Conservation (phyloP, 1,140 invertebrate species). For the Hyles euphorbiae region DNA sequence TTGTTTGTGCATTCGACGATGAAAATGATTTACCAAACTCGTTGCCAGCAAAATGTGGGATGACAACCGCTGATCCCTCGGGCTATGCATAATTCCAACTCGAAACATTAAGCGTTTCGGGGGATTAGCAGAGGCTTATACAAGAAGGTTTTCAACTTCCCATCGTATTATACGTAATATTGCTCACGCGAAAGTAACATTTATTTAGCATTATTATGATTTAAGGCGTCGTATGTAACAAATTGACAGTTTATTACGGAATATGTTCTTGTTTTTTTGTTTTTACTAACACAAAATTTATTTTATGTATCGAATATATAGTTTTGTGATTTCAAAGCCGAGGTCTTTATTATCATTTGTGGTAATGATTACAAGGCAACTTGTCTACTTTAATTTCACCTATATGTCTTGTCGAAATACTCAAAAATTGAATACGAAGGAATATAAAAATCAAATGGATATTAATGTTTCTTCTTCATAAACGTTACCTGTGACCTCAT, state of each 20-base stretch:
- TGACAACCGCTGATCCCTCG: slow-evolving; percentile 62
- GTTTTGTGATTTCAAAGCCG: too few species aligned
- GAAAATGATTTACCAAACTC: slow-evolving; percentile 53
- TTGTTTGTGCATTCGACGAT: slow-evolving; percentile 33
- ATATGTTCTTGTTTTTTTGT: too few species aligned
- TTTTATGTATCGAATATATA: too few species aligned
- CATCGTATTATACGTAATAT: slow-evolving; percentile 20
- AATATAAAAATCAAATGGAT: too few species aligned
- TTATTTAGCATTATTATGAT: slow-evolving; percentile 4
- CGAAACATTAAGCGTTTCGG: slow-evolving; percentile 54
- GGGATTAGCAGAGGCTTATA: slow-evolving; percentile 60
- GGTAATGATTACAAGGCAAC: too few species aligned
- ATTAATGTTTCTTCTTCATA: too few species aligned
- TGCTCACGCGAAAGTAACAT: slow-evolving; percentile 7
- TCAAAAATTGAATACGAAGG: too few species aligned
- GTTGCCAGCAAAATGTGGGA: slow-evolving; percentile 40
- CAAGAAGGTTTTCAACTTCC: slow-evolving; percentile 37
- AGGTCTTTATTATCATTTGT: too few species aligned
- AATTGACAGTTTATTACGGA: neutral
- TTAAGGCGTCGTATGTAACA: neutral
- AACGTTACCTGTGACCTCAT: too few species aligned
- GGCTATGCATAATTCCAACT: slow-evolving; percentile 65
- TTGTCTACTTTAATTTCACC: too few species aligned
- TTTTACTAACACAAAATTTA: too few species aligned
- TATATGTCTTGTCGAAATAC: too few species aligned